Evolutionary conservation across 2,888 invertebrate species (phyloP).

Genomic region (Mesochorus sp.): DNA sequence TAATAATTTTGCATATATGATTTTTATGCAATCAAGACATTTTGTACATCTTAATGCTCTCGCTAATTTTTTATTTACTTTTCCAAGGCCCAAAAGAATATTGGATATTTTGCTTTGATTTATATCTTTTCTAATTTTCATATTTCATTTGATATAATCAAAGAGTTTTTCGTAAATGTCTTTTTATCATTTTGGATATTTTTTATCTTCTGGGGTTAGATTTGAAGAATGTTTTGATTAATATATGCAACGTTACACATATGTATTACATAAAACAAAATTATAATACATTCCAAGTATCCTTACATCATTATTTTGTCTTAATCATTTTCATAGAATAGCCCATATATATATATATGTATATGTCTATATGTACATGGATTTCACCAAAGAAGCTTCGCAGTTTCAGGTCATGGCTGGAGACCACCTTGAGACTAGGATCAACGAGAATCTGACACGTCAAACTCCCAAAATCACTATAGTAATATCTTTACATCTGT

Average conservation of each 20-base stretch:
- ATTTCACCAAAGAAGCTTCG: neutral
- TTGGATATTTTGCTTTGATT: too few relatives aligned
- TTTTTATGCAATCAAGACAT: neutral
- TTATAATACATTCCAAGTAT: too few relatives aligned
- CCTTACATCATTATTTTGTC: neutral
- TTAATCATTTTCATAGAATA: neutral
- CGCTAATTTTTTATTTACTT: too few relatives aligned
- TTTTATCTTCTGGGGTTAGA: too few relatives aligned
- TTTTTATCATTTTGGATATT: too few relatives aligned
- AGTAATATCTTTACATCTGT: conserved; percentile 17
- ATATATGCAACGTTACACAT: too few relatives aligned
- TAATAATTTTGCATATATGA: neutral
- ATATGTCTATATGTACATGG: too few relatives aligned
- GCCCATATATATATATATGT: conserved; percentile 2
- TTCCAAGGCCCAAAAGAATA: too few relatives aligned
- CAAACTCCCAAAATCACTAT: conserved; percentile 26
- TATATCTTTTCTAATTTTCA: too few relatives aligned
- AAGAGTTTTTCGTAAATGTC: too few relatives aligned
- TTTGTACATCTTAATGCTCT: neutral
- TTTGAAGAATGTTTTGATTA: too few relatives aligned
- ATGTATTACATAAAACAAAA: too few relatives aligned
- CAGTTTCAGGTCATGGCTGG: conserved; percentile 5
- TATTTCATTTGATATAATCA: neutral
- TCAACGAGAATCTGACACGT: conserved; percentile 42
- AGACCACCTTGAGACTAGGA: conserved; percentile 32